A percentile compares a stretch with the other conserved stretches of the same genome.
phyloP scores from a whole-genome alignment of 1,140 invertebrate species.

The Drosophila leontia region DNA sequence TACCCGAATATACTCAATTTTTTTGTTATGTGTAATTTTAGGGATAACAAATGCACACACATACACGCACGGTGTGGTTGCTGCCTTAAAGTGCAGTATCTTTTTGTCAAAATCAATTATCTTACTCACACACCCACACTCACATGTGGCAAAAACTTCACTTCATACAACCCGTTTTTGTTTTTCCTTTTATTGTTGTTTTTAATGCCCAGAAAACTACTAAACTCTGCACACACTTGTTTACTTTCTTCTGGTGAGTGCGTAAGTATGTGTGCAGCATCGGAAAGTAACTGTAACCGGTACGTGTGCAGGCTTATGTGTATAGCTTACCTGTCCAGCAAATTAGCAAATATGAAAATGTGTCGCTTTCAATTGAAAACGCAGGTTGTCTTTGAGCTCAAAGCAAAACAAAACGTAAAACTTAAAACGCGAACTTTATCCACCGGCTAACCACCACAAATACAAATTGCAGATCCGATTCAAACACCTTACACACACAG shows the following conservation, averaged over 20 bases:
- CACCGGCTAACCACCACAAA: slow-evolving; percentile 44
- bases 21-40: slow-evolving; percentile 5
- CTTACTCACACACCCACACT: slow-evolving; percentile 40
- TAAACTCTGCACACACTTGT: slow-evolving; percentile 73
- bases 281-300: slow-evolving; percentile 69
- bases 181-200: background rate
- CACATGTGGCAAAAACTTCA: slow-evolving; percentile 46
- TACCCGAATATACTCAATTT: background rate
- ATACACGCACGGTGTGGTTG: background rate
- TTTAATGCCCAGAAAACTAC: slow-evolving; percentile 60
- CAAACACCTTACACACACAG: slow-evolving; percentile 15
- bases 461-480: slow-evolving; percentile 19
- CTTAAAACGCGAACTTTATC: slow-evolving; percentile 54
- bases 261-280: slow-evolving; percentile 42
- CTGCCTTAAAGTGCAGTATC: slow-evolving; percentile 56
- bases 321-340: slow-evolving; percentile 62
- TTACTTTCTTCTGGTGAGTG: slow-evolving; percentile 71
- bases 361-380: slow-evolving; percentile 73
- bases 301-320: slow-evolving; percentile 1
- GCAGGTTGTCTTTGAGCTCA: slow-evolving; percentile 10
- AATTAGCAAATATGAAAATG: slow-evolving; percentile 60
- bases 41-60: background rate
- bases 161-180: slow-evolving; percentile 58
- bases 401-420: slow-evolving; percentile 7
- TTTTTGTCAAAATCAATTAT: slow-evolving; percentile 60